Evolutionary conservation across 2,888 invertebrate species (phyloP), one percentile per base, ranked within the genome.

Genomic region (Pherbina coryleti): DNA sequence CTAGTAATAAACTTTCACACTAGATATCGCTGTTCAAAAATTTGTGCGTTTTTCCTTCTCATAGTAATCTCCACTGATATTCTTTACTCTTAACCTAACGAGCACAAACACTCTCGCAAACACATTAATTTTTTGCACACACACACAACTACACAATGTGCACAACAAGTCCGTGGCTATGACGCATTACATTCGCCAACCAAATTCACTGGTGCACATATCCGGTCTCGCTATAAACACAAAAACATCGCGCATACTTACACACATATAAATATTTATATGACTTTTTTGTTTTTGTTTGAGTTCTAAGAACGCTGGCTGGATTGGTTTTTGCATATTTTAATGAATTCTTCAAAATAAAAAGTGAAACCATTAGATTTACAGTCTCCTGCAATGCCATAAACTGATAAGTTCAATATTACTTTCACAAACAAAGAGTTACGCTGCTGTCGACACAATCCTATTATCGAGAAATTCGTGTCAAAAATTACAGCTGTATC

Each of bases 321-420:
- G 25, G 3, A 17, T 25, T 17, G 8, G 0, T 8, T 62, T 62
- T 28, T 28, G 31, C 62, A 62, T 62, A 7, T 25, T 62, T 22
- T 25, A 28, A 64, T 64, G 11, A 64, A 64, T 64, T 31, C 62
- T 28, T 62, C 17, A 62, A 22, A 34, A 28, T 64, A 4, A 37
- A 66, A 66, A 66, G 64, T 66, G 64, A 66, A 37, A 66, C 17
- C 64, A 37, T 31, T 34, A 34, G 9, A 66, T 66, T 34, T 28
- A 8, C 64, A 34, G n/a, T 34, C 17, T 28, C 64, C 3, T 66
- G 17, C 17, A 5, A 31, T 28, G 9, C 5, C 51, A 51, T 2
- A 51, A 51, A 51, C 5, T 51, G 9, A 5, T n/a, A 5, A n/a
- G 3, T 51, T 4, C 9, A 62, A 62, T 25, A 62, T 3, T 31